A percentile compares a stretch with the other conserved stretches of the same genome.
Evolutionary conservation across 1,140 invertebrate species (phyloP).

Genomic region (Antheraea pernyi): DNA sequence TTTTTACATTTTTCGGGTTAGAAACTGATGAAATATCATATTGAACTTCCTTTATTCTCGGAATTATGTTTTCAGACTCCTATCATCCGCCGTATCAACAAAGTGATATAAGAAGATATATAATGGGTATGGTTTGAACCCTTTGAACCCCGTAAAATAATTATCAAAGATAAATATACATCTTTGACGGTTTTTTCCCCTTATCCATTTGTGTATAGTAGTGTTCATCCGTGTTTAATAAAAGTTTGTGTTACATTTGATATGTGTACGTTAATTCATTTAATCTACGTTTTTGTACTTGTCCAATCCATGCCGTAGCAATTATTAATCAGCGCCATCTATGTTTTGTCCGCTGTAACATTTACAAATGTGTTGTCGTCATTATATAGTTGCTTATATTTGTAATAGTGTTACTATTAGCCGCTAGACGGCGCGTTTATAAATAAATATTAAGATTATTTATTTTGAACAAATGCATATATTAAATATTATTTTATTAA

Average conservation of each 20-base stretch:
- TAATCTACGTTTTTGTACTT: too few species aligned
- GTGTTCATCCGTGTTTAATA: not conserved
- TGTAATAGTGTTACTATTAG: not conserved
- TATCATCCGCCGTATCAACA: constrained; percentile 47
- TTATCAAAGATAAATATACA: not conserved
- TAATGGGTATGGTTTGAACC: constrained; percentile 58
- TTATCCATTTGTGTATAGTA: not conserved
- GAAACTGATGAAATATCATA: too few species aligned
- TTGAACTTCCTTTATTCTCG: not conserved
- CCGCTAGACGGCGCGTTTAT: not conserved
- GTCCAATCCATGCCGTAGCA: too few species aligned
- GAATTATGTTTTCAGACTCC: constrained; percentile 52
- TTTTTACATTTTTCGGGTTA: too few species aligned
- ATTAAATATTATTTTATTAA: too few species aligned
- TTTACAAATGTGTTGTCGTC: not conserved
- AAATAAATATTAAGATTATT: not conserved
- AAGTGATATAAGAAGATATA: constrained; percentile 54
- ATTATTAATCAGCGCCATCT: not conserved
- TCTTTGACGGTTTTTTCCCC: not conserved
- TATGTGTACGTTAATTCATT: too few species aligned
- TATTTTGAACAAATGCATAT: too few species aligned
- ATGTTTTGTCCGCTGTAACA: not conserved
- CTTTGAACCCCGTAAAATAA: constrained; percentile 3
- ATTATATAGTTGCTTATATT: not conserved
- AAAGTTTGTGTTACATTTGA: not conserved